Percentiles rank a stretch among this genome's conserved stretches.
Conservation (phyloP, 2,113 vertebrate species). For the Sinosuthora webbiana region DNA sequence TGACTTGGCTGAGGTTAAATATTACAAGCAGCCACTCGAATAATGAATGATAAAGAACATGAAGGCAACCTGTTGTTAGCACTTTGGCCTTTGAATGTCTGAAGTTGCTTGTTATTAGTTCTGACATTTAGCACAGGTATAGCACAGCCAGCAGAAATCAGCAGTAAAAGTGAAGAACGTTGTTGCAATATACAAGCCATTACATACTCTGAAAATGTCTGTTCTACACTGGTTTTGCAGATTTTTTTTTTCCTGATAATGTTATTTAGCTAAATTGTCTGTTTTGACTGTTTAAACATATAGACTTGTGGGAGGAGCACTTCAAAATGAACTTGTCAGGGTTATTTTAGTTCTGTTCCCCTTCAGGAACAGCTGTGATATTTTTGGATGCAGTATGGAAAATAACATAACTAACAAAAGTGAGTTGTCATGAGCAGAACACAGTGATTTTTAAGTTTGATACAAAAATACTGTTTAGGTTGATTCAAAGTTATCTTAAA, state of each 20-base stretch:
- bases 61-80: neutral
- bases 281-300: neutral
- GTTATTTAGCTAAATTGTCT: neutral
- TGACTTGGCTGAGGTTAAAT: neutral
- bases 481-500: neutral
- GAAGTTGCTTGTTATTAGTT: neutral
- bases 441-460: neutral
- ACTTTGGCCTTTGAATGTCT: neutral
- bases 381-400: neutral
- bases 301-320: neutral
- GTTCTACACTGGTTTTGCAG: neutral
- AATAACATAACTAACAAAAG: neutral
- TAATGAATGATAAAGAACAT: constrained; percentile 11
- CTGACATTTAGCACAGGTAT: neutral
- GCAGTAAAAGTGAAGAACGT: neutral
- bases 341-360: constrained; percentile 24
- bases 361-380: neutral
- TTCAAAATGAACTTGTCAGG: neutral
- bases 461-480: neutral
- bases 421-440: neutral
- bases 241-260: neutral
- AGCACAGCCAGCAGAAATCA: neutral
- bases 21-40: constrained; percentile 9
- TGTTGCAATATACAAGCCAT: neutral
- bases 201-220: neutral